Evolutionary conservation across 2,888 invertebrate species (phyloP), one percentile per base, ranked within the genome.

Genomic region (Listrodromus nycthemerus): DNA sequence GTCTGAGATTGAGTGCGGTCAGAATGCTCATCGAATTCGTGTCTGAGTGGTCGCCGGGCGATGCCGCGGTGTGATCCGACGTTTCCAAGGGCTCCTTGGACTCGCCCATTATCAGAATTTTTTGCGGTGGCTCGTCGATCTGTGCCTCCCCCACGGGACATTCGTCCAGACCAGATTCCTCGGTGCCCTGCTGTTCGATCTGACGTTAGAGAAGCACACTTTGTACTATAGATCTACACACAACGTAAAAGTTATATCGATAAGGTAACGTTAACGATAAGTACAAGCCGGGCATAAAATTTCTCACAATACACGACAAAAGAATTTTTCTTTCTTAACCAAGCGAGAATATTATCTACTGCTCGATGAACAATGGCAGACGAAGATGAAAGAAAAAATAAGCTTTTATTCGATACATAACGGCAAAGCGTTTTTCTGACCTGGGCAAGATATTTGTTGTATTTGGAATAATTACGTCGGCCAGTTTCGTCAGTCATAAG

Each of bases 401-500:
- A 37, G 37, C 27, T 71, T 30, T 30, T 71, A 48, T 10, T 27
- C 58, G 63, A 76, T 41, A 75, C 69, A 83, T 86, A 71, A 84
- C 85, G 80, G 81, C 50, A 74, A 79, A 65, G 85, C 84, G 27
- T 61, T 83, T 83, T 84, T 94, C 94, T 95, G 94, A 96, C 94
- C 94, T 96, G 95, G 86, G 97, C 96, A 88, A 98, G 95, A 93
- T 97, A 98, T 94, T 97, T 97, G 92, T 98, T 98, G 93, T 98
- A 98, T 94, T 98, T 98, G 91, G 97, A 97, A 93, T 98, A 98
- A 94, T 98, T 98, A 87, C 98, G 95, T 85, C 98, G 95, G 8
- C 98, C 98, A 52, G 98, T 97, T 94, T 98, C 98, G 92, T 98
- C 98, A 70, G 97, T 98, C 96, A 98, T 97, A 78, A 98, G 94